Percentiles rank a stretch among this genome's conserved stretches.
Conservation (phyloP, 2,113 vertebrate species). For the Meles meles region DNA sequence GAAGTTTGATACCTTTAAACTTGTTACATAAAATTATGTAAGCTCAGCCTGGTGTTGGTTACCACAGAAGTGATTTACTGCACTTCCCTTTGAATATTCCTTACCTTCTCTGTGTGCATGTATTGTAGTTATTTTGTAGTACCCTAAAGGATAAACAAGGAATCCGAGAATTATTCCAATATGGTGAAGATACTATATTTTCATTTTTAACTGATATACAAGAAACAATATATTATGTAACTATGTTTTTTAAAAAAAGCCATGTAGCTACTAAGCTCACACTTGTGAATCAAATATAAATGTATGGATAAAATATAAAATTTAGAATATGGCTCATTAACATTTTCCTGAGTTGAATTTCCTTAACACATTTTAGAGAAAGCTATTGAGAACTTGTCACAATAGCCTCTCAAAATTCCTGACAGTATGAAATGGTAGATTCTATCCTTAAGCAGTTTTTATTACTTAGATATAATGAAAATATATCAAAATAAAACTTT, state of each 20-base stretch:
- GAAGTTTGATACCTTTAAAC: conserved; percentile 1
- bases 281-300: conserved; percentile 1
- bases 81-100: not conserved
- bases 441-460: conserved; percentile 33
- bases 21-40: not conserved
- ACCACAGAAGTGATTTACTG: conserved; percentile 20
- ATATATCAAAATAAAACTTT: conserved; percentile 53
- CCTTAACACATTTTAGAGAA: conserved; percentile 28
- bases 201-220: conserved; percentile 2
- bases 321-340: conserved; percentile 27
- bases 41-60: not conserved
- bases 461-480: conserved; percentile 48
- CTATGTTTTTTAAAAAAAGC: not conserved
- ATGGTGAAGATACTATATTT: not conserved
- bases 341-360: conserved; percentile 26
- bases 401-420: conserved; percentile 32
- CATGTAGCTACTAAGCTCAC: not conserved
- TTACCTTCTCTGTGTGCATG: not conserved
- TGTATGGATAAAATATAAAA: not conserved
- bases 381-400: not conserved
- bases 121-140: not conserved
- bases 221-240: not conserved
- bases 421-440: conserved; percentile 15
- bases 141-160: conserved; percentile 44
- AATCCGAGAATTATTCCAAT: conserved; percentile 6